A percentile compares a stretch with the other conserved stretches of the same genome.
Evolutionary conservation across 2,797 vertebrate species (phyloP).

Genomic region (Tympanoctomys barrerae): DNA sequence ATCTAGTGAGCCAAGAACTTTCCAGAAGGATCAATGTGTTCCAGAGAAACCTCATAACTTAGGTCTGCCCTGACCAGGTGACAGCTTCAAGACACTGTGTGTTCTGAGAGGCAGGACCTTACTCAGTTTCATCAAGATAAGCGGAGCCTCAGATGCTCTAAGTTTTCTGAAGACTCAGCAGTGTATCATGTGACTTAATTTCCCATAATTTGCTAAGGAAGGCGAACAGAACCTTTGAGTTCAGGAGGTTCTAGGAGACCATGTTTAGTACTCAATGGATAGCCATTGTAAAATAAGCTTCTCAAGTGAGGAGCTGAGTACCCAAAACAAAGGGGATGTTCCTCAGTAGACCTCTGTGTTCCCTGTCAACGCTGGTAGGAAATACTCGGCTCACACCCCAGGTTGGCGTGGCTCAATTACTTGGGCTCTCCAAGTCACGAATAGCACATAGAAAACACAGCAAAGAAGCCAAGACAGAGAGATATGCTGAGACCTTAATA

Average conservation of each 20-base stretch:
- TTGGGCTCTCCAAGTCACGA: constrained; percentile 70
- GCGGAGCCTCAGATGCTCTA: background rate
- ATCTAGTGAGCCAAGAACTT: constrained; percentile 8
- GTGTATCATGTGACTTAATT: background rate
- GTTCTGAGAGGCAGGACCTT: background rate
- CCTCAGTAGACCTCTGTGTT: background rate
- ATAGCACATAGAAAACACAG: constrained; percentile 67
- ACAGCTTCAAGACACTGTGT: background rate
- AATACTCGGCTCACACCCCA: constrained; percentile 30
- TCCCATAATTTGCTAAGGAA: constrained; percentile 4
- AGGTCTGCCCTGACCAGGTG: background rate
- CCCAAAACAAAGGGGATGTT: background rate
- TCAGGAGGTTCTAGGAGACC: background rate
- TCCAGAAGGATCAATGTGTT: background rate
- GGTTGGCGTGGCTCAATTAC: constrained; percentile 44
- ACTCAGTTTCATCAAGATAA: constrained; percentile 36
- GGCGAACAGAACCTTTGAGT: background rate
- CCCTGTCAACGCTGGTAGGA: constrained; percentile 46
- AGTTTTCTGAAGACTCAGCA: constrained; percentile 18
- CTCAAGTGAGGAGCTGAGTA: background rate
- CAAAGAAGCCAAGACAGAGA: constrained; percentile 63
- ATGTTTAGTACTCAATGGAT: background rate
- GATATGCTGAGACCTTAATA: constrained; percentile 66
- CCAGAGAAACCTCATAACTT: constrained; percentile 11
- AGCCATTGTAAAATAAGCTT: background rate